phyloP scores from a whole-genome alignment of 2,113 vertebrate species.

The Ptilonorhynchus violaceus region DNA sequence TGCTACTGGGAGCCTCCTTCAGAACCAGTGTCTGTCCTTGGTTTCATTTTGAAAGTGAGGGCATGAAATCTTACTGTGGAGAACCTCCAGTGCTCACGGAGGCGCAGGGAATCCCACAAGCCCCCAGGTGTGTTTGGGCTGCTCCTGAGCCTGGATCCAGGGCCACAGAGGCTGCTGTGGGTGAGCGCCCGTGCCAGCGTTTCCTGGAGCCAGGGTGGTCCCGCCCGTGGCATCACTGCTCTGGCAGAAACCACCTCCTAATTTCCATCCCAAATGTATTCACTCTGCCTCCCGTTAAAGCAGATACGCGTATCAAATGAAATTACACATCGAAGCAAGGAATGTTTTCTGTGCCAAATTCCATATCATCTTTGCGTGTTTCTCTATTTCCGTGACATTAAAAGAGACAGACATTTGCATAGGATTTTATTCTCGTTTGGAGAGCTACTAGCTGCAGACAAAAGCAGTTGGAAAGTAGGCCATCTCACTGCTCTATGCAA shows the following conservation, averaged over 20 bases:
- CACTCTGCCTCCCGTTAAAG: not conserved
- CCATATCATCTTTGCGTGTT: not conserved
- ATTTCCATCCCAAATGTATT: conserved; percentile 4
- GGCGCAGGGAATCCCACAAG: fast-evolving
- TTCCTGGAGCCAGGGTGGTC: not conserved
- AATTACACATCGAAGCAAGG: conserved; percentile 22
- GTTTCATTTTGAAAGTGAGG: not conserved
- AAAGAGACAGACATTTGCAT: not conserved
- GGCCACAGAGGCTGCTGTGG: not conserved
- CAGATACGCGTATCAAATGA: not conserved
- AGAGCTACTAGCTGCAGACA: conserved; percentile 1
- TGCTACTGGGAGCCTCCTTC: not conserved
- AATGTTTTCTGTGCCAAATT: not conserved
- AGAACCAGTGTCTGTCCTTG: not conserved
- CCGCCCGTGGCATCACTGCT: not conserved
- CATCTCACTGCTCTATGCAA: not conserved
- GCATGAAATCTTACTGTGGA: not conserved
- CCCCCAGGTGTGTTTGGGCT: fast-evolving
- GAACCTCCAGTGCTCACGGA: not conserved
- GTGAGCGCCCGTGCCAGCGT: fast-evolving
- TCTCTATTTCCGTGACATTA: not conserved
- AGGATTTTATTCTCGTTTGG: not conserved
- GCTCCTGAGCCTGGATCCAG: not conserved
- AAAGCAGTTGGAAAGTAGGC: conserved; percentile 1
- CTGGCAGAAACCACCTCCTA: not conserved